Evolutionary conservation across 2,113 vertebrate genomes (phyloP), one percentile per base, ranked within the genome.

Genomic region (Xenotilapia longispinis): DNA sequence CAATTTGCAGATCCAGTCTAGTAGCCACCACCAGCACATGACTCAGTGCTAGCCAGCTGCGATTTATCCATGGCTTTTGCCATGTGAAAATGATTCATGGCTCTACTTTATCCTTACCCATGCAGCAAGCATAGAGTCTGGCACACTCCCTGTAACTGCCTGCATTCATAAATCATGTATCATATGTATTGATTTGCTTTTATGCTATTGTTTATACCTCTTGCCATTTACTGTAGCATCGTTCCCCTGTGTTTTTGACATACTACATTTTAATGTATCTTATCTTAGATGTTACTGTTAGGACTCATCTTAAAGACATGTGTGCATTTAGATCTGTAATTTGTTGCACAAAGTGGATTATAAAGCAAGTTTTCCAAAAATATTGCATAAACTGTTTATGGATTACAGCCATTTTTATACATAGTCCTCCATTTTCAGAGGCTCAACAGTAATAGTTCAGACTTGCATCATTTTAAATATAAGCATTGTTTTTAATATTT

Each of bases 41-140:
- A 81, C 88, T 93, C 81, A 88, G 49, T 57, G 81, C 33, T 28
- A 84, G 82, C 82, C 92, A 89, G 87, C 90, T 92, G 83, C 86
- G 87, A 94, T 94, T 94, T 92, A 94, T 94, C 80, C 87, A 49
- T 91, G 84, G 70, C 87, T 93, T 91, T 93, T 88, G 83, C 88
- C 86, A 93, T 80, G 65, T 88, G 85, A 88, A 94, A 90, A 92
- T 94, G 92, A 95, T 94, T 94, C 94, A 94, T 94, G 55, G 81
- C 87, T 87, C 70, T 86, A 65, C 80, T 91, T 94, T 93, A 86
- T 82, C 83, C 65, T 65, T 87, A 89, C 83, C 87, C 55, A 82
- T 87, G 75, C 93, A 86, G 82, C 53, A 13, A 82, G 89, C 91
- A 86, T 75, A 33, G 83, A 90, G 87, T 88, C 63, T 90, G 85